phyloP scores from a whole-genome alignment of 2,113 vertebrate genomes.

The Synodontis membranacea region DNA sequence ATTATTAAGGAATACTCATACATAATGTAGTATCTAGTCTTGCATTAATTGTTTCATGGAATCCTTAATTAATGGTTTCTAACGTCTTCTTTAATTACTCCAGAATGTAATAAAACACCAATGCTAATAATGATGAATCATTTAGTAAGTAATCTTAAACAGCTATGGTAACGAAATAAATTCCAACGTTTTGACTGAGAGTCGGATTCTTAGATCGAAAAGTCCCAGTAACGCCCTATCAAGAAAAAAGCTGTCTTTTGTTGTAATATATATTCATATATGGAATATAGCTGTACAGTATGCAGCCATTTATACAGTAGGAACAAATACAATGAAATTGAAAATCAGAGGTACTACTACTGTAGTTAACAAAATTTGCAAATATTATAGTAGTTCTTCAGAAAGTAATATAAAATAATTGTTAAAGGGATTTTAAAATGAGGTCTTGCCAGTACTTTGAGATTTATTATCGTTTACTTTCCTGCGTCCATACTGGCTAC shows the following conservation, averaged over 20 bases:
- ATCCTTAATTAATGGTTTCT: neutral
- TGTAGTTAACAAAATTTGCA: neutral
- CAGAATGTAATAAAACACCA: neutral
- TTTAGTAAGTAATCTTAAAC: no score
- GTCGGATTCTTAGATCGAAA: no score
- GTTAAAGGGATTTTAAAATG: neutral
- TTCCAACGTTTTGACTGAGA: neutral
- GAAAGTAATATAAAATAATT: neutral
- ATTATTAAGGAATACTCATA: neutral
- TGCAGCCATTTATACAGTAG: neutral
- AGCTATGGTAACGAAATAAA: neutral
- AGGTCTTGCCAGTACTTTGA: neutral
- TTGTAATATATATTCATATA: no score
- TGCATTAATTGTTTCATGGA: no score
- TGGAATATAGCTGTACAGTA: neutral
- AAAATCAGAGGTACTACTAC: neutral
- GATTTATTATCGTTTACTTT: neutral
- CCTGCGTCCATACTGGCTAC: neutral
- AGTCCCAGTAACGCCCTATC: neutral
- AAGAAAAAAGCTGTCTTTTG: neutral
- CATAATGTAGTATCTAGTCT: neutral
- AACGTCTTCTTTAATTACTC: neutral
- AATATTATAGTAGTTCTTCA: neutral
- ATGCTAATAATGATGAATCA: neutral
- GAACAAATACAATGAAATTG: neutral